Percentiles rank a stretch among this genome's conserved stretches.
Evolutionary conservation across 2,113 vertebrate genomes (phyloP).

Genomic region (Leptobrachium leishanense): DNA sequence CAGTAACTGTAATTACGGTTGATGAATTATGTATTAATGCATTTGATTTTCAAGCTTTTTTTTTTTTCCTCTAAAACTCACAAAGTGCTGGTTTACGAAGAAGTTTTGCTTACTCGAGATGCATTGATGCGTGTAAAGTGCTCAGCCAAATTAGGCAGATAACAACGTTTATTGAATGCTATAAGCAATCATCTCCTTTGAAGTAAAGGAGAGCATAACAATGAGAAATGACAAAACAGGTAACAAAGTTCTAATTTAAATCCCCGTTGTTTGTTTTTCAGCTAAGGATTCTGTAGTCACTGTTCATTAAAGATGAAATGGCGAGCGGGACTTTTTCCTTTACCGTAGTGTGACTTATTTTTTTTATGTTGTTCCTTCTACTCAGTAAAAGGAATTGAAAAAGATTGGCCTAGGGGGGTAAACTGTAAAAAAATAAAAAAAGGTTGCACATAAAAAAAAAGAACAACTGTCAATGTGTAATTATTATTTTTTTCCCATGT

Average conservation of each 20-base stretch:
- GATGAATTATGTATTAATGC: too few species aligned
- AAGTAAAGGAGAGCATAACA: neutral
- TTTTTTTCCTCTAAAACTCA: too few species aligned
- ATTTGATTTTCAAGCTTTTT: too few species aligned
- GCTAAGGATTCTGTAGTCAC: constrained; percentile 32
- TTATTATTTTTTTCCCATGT: constrained; percentile 41
- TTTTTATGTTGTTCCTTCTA: neutral
- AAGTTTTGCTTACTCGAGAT: neutral
- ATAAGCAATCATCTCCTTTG: neutral
- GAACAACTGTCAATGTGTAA: constrained; percentile 42
- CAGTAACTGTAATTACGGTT: too few species aligned
- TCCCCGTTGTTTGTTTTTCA: constrained; percentile 23
- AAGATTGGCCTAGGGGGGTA: constrained; percentile 25
- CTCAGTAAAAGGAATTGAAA: constrained; percentile 36
- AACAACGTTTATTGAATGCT: neutral
- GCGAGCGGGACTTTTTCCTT: constrained; percentile 21
- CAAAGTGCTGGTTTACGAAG: too few species aligned
- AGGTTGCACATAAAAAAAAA: constrained; percentile 32
- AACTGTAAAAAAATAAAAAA: constrained; percentile 14
- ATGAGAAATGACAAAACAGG: constrained; percentile 20
- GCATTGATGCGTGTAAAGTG: neutral
- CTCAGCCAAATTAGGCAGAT: neutral
- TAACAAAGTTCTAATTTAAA: constrained; percentile 29
- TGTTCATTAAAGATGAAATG: constrained; percentile 35
- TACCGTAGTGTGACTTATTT: constrained; percentile 4